Percentiles rank a stretch among this genome's conserved stretches.
phyloP scores from a whole-genome alignment of 2,888 invertebrate genomes.

The Tetheella fluctuosa region DNA sequence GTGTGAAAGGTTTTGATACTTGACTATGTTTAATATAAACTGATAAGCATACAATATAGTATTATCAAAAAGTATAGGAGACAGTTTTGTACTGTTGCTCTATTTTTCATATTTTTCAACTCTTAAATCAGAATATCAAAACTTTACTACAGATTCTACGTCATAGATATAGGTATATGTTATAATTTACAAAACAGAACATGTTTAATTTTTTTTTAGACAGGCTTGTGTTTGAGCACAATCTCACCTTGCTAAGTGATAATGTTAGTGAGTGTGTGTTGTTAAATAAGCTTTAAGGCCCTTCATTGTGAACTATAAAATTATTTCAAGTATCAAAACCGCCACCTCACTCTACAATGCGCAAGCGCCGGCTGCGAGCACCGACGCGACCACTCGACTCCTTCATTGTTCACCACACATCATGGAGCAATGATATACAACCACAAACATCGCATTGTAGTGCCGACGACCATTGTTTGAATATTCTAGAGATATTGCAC shows the following conservation, averaged over 20 bases:
- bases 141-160: too few relatives aligned
- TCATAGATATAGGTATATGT: too few relatives aligned
- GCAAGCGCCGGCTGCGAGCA: conserved; percentile 68
- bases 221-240: too few relatives aligned
- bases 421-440: conserved; percentile 56
- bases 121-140: too few relatives aligned
- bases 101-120: too few relatives aligned
- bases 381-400: conserved; percentile 29
- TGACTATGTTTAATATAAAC: conserved; percentile 14
- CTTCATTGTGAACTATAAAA: not conserved
- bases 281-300: not conserved
- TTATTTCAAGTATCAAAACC: conserved; percentile 54
- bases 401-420: conserved; percentile 59
- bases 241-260: too few relatives aligned
- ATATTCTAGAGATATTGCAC: conserved; percentile 11
- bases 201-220: too few relatives aligned
- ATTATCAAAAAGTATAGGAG: too few relatives aligned
- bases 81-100: too few relatives aligned
- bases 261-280: too few relatives aligned
- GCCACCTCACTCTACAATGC: conserved; percentile 32
- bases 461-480: conserved; percentile 25
- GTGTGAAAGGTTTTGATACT: conserved; percentile 52
- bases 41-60: not conserved
- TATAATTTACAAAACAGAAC: too few relatives aligned
- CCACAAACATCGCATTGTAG: conserved; percentile 43